These are phyloP conservation scores for Drosophila merina DNA, from an alignment of 2,888 invertebrate species.

Conservation along the genomic window DNA sequence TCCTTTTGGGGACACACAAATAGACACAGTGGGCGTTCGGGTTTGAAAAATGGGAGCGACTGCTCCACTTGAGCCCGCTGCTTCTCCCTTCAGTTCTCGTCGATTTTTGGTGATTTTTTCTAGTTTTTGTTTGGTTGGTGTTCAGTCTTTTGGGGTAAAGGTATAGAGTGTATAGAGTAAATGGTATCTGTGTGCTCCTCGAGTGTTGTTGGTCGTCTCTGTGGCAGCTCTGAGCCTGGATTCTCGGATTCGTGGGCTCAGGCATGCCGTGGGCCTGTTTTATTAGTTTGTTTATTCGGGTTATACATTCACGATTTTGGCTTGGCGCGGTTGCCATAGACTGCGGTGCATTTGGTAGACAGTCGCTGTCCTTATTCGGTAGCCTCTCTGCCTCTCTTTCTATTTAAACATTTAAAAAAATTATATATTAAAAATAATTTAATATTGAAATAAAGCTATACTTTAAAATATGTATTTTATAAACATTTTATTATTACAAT, in stretches of 20 bases:
- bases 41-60: slow-evolving; percentile 26
- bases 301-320: slow-evolving; percentile 74
- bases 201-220: slow-evolving; percentile 48
- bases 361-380: slow-evolving; percentile 34
- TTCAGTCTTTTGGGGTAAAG: slow-evolving; percentile 45
- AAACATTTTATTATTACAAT: no score
- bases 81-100: slow-evolving; percentile 40
- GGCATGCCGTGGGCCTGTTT: slow-evolving; percentile 70
- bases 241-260: slow-evolving; percentile 15
- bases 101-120: slow-evolving; percentile 39
- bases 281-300: slow-evolving; percentile 84
- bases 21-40: slow-evolving; percentile 29
- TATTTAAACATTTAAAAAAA: background rate
- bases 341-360: slow-evolving; percentile 54
- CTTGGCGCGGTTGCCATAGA: slow-evolving; percentile 82
- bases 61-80: slow-evolving; percentile 36
- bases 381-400: slow-evolving; percentile 9
- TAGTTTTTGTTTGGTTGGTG: slow-evolving; percentile 24
- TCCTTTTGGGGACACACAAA: slow-evolving; percentile 38
- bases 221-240: slow-evolving; percentile 41
- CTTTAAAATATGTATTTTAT: no score
- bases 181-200: slow-evolving; percentile 32
- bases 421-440: no score
- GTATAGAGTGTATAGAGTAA: slow-evolving; percentile 13
- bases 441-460: no score